phyloP scores from a whole-genome alignment of 2,888 invertebrate species.

The Cynaeus angustus region DNA sequence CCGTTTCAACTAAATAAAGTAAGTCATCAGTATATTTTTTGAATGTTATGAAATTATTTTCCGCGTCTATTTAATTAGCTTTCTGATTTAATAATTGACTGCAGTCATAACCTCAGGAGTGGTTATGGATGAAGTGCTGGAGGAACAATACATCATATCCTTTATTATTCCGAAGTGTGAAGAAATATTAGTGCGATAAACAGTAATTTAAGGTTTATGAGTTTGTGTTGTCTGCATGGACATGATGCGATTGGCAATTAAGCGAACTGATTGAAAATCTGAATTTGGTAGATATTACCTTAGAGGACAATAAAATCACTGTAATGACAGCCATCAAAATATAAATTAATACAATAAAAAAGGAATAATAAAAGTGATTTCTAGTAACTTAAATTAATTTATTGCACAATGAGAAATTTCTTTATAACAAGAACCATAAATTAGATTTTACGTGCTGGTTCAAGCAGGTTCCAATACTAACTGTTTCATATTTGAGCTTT shows the following conservation, averaged over 20 bases:
- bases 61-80: constrained; percentile 14
- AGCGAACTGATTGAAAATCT: too few relatives aligned
- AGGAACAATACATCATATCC: constrained; percentile 7
- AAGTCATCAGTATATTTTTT: constrained; percentile 3
- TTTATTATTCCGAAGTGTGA: constrained; percentile 2
- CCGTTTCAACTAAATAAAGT: constrained; percentile 9
- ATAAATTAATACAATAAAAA: too few relatives aligned
- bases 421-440: too few relatives aligned
- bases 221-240: background rate
- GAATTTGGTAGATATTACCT: too few relatives aligned
- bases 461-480: too few relatives aligned
- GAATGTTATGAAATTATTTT: constrained; percentile 26
- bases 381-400: too few relatives aligned
- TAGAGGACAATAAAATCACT: too few relatives aligned
- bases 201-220: background rate
- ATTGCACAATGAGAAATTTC: too few relatives aligned
- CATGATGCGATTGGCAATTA: background rate
- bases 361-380: too few relatives aligned
- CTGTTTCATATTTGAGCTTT: too few relatives aligned
- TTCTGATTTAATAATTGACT: constrained; percentile 30
- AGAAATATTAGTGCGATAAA: constrained; percentile 7
- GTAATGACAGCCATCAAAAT: too few relatives aligned
- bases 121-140: constrained; percentile 9
- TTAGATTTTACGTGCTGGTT: too few relatives aligned
- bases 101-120: constrained; percentile 9